These are phyloP conservation scores for Phrynocephalus forsythii DNA, from an alignment of 2,797 vertebrate species.

Conservation along the genomic window DNA sequence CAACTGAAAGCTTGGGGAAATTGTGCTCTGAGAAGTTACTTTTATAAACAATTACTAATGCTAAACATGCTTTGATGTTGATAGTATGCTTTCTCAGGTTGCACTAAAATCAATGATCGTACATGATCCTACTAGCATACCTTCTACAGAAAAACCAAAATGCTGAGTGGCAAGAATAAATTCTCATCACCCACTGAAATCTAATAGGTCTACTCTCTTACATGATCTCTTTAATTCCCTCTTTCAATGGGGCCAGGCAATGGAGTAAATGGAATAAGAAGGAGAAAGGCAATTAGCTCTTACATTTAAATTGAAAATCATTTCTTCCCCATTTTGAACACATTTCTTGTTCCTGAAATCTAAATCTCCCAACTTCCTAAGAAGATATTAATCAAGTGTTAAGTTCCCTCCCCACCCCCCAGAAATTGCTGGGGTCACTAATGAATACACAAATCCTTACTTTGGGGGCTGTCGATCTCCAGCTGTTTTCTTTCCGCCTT, in stretches of 20 bases:
- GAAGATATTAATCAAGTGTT: conserved; percentile 36
- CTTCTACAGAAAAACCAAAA: background rate
- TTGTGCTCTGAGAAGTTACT: too few species aligned
- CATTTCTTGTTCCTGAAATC: conserved; percentile 15
- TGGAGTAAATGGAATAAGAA: conserved; percentile 34
- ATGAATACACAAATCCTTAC: conserved; percentile 30
- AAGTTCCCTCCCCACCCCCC: conserved; percentile 4
- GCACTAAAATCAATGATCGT: background rate
- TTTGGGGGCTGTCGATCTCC: conserved; percentile 1
- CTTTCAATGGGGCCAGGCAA: conserved; percentile 13
- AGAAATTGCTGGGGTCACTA: conserved; percentile 15
- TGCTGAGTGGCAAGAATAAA: background rate
- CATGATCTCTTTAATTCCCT: conserved; percentile 25
- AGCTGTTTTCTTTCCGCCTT: conserved; percentile 1
- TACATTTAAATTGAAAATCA: conserved; percentile 59
- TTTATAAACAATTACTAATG: background rate
- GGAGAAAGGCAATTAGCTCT: conserved; percentile 41
- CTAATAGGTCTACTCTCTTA: background rate
- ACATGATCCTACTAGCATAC: background rate
- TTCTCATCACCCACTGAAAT: background rate
- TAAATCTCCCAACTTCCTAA: conserved; percentile 57
- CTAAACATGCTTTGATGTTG: background rate
- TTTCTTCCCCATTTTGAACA: conserved; percentile 43
- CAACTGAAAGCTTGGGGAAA: too few species aligned
- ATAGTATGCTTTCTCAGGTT: background rate